A percentile compares a stretch with the other conserved stretches of the same genome.
Evolutionary conservation across 2,797 vertebrate genomes (phyloP).

Genomic region (Antrozous pallidus): DNA sequence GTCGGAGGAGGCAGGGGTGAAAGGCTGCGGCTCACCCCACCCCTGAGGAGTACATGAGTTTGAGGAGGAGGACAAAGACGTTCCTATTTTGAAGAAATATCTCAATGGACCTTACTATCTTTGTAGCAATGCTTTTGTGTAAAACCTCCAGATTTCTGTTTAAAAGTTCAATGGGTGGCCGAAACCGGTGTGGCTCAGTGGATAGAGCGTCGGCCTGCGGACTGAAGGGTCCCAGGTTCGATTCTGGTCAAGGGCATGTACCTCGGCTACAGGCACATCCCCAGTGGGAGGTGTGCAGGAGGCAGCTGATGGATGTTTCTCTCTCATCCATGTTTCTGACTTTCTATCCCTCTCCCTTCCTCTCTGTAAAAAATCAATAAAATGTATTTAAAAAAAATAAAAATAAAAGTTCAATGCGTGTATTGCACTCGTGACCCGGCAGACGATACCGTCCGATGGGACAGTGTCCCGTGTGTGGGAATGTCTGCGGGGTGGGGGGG

Average conservation of each 20-base stretch:
- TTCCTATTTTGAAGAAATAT: conserved; percentile 11
- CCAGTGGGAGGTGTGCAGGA: too few species aligned
- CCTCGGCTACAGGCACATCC: too few species aligned
- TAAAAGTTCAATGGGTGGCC: conserved; percentile 8
- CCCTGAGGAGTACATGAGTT: neutral
- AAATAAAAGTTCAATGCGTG: conserved; percentile 6
- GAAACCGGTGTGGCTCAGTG: too few species aligned
- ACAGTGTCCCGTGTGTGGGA: neutral
- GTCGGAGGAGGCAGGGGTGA: neutral
- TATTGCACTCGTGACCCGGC: conserved; percentile 8
- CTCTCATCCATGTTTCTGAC: too few species aligned
- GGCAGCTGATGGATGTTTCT: too few species aligned
- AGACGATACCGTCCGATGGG: conserved; percentile 1
- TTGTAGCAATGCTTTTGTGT: neutral
- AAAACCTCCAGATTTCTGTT: conserved; percentile 4
- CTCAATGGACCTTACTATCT: conserved; percentile 1
- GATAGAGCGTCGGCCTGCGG: too few species aligned
- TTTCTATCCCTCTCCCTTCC: too few species aligned
- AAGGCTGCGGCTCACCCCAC: neutral
- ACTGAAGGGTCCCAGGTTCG: too few species aligned
- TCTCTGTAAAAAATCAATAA: too few species aligned
- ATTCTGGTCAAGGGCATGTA: too few species aligned
- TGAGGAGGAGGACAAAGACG: neutral
- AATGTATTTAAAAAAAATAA: too few species aligned
- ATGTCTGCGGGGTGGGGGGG: neutral